phyloP scores from a whole-genome alignment of 2,888 invertebrate genomes.

The Penaeus monodon region DNA sequence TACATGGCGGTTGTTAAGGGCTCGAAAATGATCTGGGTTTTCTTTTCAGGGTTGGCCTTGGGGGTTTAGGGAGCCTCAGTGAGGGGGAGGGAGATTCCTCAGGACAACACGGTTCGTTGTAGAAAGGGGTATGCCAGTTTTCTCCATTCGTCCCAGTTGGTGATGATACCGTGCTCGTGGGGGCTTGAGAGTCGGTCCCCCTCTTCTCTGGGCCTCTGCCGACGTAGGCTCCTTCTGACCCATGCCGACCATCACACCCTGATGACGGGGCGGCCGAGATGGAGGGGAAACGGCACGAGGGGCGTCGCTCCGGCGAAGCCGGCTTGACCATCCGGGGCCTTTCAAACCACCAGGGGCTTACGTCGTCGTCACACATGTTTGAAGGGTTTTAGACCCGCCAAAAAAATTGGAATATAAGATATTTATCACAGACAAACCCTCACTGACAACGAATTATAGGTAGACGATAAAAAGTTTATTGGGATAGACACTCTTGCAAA shows the following conservation, averaged over 20 bases:
- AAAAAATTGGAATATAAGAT: too few relatives aligned
- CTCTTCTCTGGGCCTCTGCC: constrained; percentile 62
- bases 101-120: constrained; percentile 95
- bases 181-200: constrained; percentile 76
- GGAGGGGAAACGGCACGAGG: constrained; percentile 38
- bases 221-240: constrained; percentile 57
- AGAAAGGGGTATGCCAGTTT: constrained; percentile 99
- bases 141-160: constrained; percentile 99
- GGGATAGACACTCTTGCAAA: too few relatives aligned
- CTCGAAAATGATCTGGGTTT: constrained; percentile 75
- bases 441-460: too few relatives aligned
- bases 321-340: constrained; percentile 56
- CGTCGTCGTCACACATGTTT: constrained; percentile 46
- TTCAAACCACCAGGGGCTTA: constrained; percentile 40
- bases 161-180: constrained; percentile 75
- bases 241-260: constrained; percentile 31
- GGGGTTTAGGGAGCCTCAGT: constrained; percentile 95
- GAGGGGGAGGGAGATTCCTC: constrained; percentile 92
- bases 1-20: constrained; percentile 70
- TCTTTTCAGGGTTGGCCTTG: constrained; percentile 95
- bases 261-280: constrained; percentile 45
- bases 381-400: too few relatives aligned
- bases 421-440: too few relatives aligned
- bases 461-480: too few relatives aligned
- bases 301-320: constrained; percentile 40